Evolutionary conservation across 2,888 invertebrate species (phyloP), one percentile per base, ranked within the genome.

Genomic region (Tholera decimalis): DNA sequence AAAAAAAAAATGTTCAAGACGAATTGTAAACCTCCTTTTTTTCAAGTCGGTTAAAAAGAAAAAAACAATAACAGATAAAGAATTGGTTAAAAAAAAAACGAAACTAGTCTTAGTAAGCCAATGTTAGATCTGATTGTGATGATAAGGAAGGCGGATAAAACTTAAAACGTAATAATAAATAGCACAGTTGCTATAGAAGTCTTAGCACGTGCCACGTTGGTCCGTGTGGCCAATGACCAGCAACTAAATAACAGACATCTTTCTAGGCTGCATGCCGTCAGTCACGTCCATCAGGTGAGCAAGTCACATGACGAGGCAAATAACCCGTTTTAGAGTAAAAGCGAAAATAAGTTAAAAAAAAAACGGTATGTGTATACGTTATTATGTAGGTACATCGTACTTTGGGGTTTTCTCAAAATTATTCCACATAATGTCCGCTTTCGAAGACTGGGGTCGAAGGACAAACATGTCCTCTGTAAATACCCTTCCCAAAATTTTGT

Each of bases 201-300:
- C 63, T 11, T 11, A 44, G 37, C 69, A 69, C 72, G 72, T 64
- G 33, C 41, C 39, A 41, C 18, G 20, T 15, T 18, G 33, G 30
- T 55, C 49, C 26, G 44, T 46, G 46, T 61, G 46, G 18, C 41
- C 50, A 43, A 55, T 46, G 73, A 46, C 55, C 63, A 41, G 35
- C 41, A n/a, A 15, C 50, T 50, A 28, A 66, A 70, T 72, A 41
- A 70, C 44, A 49, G 11, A 66, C 47, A 37, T 49, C 26, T 70
- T 57, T 65, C 49, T 20, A 18, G 3, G 58, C 33, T 51, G 33
- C 71, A 60, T 73, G 71, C 13, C 37, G 18, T 9, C 15, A 22
- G 41, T 56, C 71, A 73, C 74, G 74, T 72, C 30, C 61, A 43
- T 61, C 55, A 73, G 24, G 30, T 18, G n/a, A 63, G 33, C 13